Evolutionary conservation across 2,888 invertebrate genomes (phyloP).

Genomic region (Oxyscelio sp.): DNA sequence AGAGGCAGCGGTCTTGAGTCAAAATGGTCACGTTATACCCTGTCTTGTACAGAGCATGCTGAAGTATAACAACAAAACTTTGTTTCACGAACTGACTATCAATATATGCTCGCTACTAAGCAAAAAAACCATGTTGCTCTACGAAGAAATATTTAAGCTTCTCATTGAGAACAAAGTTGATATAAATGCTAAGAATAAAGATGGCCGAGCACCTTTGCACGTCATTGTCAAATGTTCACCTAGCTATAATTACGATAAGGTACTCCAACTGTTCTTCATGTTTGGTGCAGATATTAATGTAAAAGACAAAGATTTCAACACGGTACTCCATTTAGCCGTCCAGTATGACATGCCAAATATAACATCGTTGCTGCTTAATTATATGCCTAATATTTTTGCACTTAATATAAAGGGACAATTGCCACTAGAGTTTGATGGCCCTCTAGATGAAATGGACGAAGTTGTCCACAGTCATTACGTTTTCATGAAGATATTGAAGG

Average conservation of each 20-base stretch:
- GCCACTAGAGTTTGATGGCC: neutral
- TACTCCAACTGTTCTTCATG: no score
- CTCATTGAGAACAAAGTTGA: neutral
- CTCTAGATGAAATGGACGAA: neutral
- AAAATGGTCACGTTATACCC: neutral
- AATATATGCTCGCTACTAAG: no score
- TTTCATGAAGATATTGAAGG: no score
- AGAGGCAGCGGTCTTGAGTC: neutral
- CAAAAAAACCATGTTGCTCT: no score
- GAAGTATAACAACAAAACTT: no score
- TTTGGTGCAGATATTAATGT: slow-evolving; percentile 8
- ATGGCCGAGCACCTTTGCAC: neutral
- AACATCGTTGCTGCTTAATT: neutral
- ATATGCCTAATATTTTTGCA: neutral
- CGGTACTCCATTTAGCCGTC: slow-evolving; percentile 1
- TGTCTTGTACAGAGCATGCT: neutral
- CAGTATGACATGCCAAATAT: neutral
- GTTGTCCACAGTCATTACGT: neutral
- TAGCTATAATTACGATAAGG: no score
- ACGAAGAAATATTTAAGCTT: neutral
- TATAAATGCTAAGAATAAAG: slow-evolving; percentile 2
- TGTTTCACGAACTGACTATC: no score
- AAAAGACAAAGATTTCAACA: neutral
- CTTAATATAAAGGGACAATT: neutral
- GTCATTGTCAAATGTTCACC: no score